phyloP scores from a whole-genome alignment of 2,888 invertebrate species.

The Diloba caeruleocephala region DNA sequence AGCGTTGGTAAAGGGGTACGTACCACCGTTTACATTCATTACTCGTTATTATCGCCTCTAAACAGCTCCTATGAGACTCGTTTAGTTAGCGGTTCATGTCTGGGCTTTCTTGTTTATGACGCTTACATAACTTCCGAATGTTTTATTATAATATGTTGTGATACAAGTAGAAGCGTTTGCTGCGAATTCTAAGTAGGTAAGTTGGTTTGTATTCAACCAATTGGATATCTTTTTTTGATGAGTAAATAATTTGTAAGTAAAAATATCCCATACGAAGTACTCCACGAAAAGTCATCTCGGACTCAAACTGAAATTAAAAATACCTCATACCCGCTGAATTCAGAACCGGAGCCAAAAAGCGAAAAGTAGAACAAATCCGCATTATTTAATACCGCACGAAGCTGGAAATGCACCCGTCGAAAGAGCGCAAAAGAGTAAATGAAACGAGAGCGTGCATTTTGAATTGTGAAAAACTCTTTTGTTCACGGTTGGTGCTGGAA shows the following conservation, averaged over 20 bases:
- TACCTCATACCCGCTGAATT: conserved; percentile 56
- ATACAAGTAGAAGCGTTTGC: background rate
- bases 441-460: conserved; percentile 88
- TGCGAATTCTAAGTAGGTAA: background rate
- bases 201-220: background rate
- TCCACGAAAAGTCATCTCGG: conserved; percentile 44
- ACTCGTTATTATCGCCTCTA: conserved; percentile 83
- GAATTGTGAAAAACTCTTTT: conserved; percentile 87
- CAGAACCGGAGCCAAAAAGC: conserved; percentile 69
- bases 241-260: background rate
- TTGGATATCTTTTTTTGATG: background rate
- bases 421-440: conserved; percentile 87
- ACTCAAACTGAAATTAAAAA: conserved; percentile 58
- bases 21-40: conserved; percentile 81
- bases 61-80: conserved; percentile 79
- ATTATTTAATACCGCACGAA: conserved; percentile 85
- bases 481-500: conserved; percentile 80
- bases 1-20: conserved; percentile 61
- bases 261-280: conserved; percentile 13
- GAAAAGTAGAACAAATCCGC: conserved; percentile 81
- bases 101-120: conserved; percentile 51
- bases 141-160: conserved; percentile 22
- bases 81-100: conserved; percentile 75
- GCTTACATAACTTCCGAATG: conserved; percentile 28
- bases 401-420: conserved; percentile 86